Conservation (phyloP, 2,113 vertebrate genomes). For the Sminthopsis crassicaudata region DNA sequence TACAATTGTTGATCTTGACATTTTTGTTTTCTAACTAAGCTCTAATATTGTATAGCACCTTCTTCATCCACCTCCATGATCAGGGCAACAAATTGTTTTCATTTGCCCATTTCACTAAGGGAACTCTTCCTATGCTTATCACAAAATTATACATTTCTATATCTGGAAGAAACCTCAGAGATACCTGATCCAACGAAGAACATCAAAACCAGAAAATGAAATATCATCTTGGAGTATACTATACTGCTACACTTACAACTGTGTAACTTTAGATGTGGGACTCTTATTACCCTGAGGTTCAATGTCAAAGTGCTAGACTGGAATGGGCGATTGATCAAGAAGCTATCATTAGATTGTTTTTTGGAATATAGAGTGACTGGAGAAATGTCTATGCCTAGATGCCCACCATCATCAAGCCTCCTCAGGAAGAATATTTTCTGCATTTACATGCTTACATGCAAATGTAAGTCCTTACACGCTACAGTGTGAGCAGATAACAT, state of each 20-base stretch:
- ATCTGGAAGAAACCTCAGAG: background rate
- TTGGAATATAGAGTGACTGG: background rate
- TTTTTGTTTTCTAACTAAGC: background rate
- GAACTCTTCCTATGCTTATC: background rate
- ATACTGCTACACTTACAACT: background rate
- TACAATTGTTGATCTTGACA: background rate
- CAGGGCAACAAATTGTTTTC: too few relatives aligned
- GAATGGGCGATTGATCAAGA: background rate
- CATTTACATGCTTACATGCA: background rate
- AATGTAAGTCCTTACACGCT: background rate
- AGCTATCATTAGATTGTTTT: background rate
- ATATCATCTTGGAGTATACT: background rate
- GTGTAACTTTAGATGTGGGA: background rate
- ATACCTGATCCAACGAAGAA: background rate
- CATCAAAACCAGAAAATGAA: background rate
- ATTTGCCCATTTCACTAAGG: too few relatives aligned
- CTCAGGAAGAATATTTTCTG: background rate
- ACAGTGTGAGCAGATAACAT: background rate
- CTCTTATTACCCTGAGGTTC: background rate
- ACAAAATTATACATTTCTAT: background rate
- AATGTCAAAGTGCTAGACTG: background rate
- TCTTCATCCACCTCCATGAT: background rate
- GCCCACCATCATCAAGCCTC: background rate
- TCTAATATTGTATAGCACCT: background rate
- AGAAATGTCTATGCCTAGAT: background rate